phyloP scores from a whole-genome alignment of 2,888 invertebrate species.

The Lochmaea crataegi region DNA sequence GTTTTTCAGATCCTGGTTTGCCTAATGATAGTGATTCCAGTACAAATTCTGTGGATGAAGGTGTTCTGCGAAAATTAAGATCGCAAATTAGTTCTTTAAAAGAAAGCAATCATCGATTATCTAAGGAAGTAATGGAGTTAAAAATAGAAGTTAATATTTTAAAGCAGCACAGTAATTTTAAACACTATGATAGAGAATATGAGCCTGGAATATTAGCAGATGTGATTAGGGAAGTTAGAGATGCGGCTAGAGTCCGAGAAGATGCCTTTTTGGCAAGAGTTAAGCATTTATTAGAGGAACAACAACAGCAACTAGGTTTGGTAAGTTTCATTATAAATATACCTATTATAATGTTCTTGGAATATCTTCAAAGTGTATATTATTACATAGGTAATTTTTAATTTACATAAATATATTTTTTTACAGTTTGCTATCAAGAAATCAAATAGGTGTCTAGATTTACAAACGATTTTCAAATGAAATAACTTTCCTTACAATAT shows the following conservation, averaged over 20 bases:
- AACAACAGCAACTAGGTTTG: constrained; percentile 66
- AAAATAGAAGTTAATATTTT: constrained; percentile 70
- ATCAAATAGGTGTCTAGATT: no score
- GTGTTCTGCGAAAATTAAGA: constrained; percentile 73
- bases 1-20: constrained; percentile 78
- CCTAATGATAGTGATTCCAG: constrained; percentile 63
- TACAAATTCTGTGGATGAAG: constrained; percentile 71
- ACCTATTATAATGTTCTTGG: no score
- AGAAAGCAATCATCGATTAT: constrained; percentile 79
- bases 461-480: no score
- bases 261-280: constrained; percentile 76
- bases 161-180: constrained; percentile 58
- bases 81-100: constrained; percentile 80
- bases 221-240: constrained; percentile 78
- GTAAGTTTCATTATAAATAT: constrained; percentile 53
- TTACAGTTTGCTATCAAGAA: no score
- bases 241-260: constrained; percentile 77
- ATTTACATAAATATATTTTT: no score
- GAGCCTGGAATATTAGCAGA: constrained; percentile 80
- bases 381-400: no score
- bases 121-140: constrained; percentile 79
- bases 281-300: constrained; percentile 71
- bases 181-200: constrained; percentile 66
- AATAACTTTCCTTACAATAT: no score
- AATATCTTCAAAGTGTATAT: no score